Base-by-base conservation (phyloP, 2,113 vertebrate species). In the Petroica traversi region DNA sequence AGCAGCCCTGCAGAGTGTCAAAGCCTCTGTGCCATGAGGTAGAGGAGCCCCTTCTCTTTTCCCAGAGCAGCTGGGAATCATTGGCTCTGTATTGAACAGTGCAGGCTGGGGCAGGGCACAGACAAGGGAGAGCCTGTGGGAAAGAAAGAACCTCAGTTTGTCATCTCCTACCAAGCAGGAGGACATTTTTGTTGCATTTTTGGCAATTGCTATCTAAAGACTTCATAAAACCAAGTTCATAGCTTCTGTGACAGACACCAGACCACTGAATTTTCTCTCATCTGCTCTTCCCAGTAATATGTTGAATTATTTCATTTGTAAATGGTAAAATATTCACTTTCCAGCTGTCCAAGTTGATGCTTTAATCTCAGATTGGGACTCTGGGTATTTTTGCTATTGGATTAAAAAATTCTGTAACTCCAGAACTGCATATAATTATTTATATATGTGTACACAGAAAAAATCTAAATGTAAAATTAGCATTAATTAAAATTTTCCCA, bases 401-500 rank as follows among this genome's bases (percentile, higher is more conserved):
- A 12, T 20, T 89, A 68, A 88, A 91, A 93, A 62, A 5, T 23
- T 73, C 34, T 69, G 14, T 41, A 62, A 76, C 62, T 93, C 33
- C 34, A 83, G 38, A 76, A 79, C 23, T 52, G 34, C 45, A 63
- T 59, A 59, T 80, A 74, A 69, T 94, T 89, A 89, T 88, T 88
- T 91, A 66, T 93, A 88, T 78, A 79, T 66, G 38, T 85, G 62
- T 68, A 91, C 46, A 91, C 33, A 61, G 69, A 33, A 54, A 84
- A 88, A 82, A 75, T 93, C 61, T 72, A 93, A 93, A 89, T 93
- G 92, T 63, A 93, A 95, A 96, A 94, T 91, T 92, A 88, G 16
- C 51, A 92, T 85, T 93, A 91, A 95, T 96, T 96, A 96, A 88
- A 83, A 80, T 85, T 93, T 96, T 88, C 46, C 74, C n/a, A 55